Conservation (phyloP, 2,888 invertebrate species). For the Ryuthela nishihirai region DNA sequence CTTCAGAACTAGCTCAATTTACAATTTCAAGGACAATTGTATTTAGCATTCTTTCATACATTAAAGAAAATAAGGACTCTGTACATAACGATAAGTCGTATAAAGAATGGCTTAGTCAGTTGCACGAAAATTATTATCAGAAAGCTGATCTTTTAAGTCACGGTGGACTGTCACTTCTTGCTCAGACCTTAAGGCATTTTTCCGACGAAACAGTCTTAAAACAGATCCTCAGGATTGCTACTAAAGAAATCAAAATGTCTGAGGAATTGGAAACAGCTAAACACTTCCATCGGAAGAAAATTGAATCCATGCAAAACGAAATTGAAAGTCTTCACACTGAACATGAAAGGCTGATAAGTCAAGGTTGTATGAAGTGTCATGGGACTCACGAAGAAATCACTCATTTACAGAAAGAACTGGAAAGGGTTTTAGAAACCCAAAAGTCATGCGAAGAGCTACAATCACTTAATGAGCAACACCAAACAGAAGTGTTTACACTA, state of each 20-base stretch:
- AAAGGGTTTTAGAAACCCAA: neutral
- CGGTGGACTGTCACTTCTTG: neutral
- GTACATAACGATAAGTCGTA: neutral
- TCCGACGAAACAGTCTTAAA: neutral
- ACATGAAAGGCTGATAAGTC: neutral
- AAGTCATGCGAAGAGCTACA: neutral
- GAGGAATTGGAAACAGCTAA: neutral
- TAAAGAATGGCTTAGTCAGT: neutral
- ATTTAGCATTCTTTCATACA: neutral
- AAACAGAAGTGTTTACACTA: neutral
- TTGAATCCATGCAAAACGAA: neutral
- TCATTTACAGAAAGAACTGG: neutral
- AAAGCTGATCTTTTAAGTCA: neutral
- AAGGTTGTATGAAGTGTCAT: neutral
- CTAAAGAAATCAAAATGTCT: neutral
- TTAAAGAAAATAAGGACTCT: neutral
- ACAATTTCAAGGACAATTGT: constrained; percentile 2
- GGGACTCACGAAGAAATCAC: neutral
- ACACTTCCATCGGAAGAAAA: neutral
- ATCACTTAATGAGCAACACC: neutral
- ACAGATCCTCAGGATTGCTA: neutral
- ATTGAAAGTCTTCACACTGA: neutral
- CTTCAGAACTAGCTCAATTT: constrained; percentile 8
- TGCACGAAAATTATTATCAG: neutral
- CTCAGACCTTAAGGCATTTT: too few species aligned